Evolutionary conservation across 2,113 vertebrate species (phyloP).

Genomic region (rat (Rattus norvegicus)): GRCr8 NC_086021.1:138685501-138686000

Average conservation of each 20-base stretch:
- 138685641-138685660: background rate
- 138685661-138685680: background rate
- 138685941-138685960: background rate
- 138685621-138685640: background rate
- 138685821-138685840: background rate
- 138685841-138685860: background rate
- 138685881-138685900: background rate
- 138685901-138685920: constrained; percentile 16
- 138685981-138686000: background rate
- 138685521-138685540: background rate
- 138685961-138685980: background rate
- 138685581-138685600: background rate
- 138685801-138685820: background rate
- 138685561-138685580: background rate
- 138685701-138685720: background rate
- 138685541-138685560: background rate
- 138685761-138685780: background rate
- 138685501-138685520: background rate
- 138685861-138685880: background rate
- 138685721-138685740: background rate
- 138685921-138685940: background rate
- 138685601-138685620: background rate
- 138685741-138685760: background rate
- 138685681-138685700: background rate
- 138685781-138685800: background rate